Evolutionary conservation across 2,113 vertebrate genomes (phyloP).

Genomic region (Phalacrocorax aristotelis): DNA sequence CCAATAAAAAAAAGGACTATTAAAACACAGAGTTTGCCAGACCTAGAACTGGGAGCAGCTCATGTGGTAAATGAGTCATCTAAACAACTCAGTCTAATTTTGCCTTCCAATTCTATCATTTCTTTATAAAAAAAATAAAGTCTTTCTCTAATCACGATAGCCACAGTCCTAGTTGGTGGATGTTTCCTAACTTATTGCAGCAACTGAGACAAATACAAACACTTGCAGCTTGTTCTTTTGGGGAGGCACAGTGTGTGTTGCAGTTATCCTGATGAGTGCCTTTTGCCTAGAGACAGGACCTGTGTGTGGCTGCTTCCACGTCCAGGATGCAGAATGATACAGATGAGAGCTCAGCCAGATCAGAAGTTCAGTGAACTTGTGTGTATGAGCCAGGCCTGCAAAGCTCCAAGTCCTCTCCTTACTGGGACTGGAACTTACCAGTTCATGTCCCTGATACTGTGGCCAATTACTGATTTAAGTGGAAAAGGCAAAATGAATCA

Average conservation of each 20-base stretch:
- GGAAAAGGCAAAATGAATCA: background rate
- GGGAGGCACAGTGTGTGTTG: background rate
- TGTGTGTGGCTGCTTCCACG: background rate
- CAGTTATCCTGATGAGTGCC: background rate
- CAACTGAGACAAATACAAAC: background rate
- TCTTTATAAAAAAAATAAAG: background rate
- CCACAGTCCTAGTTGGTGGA: background rate
- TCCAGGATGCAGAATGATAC: background rate
- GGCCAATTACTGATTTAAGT: background rate
- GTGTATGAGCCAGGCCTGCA: background rate
- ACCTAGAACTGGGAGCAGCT: conserved; percentile 5
- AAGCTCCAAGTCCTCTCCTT: background rate
- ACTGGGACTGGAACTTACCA: background rate
- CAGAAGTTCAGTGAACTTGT: background rate
- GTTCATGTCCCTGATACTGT: background rate
- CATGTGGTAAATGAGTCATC: conserved; percentile 45
- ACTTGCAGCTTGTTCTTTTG: background rate
- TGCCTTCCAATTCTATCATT: background rate
- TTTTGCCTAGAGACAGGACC: background rate
- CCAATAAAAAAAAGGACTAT: background rate
- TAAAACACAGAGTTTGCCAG: conserved; percentile 33
- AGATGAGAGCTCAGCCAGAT: background rate
- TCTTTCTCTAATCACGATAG: background rate
- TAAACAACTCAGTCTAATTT: background rate
- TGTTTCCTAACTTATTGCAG: background rate